A percentile compares a stretch with the other conserved stretches of the same genome.
Conservation (phyloP, 1,140 invertebrate genomes). For the Neuroterus valhalla region DNA sequence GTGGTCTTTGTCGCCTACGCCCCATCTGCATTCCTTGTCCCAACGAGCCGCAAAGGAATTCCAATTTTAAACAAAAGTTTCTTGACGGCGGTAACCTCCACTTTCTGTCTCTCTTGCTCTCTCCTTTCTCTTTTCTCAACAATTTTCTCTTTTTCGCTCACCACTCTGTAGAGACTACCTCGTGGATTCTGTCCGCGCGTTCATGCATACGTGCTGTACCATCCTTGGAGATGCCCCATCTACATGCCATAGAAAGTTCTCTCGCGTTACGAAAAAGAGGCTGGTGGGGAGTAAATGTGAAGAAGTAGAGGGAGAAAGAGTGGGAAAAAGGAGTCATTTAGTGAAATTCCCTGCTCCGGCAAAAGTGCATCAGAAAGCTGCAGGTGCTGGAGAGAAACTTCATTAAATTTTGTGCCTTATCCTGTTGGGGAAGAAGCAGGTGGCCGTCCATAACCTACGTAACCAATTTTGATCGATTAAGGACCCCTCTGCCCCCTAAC, state of each 20-base stretch:
- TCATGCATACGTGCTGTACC: slow-evolving; percentile 51
- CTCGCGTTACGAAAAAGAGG: no score
- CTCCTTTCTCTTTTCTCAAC: not conserved
- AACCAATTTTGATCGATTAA: no score
- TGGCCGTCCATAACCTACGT: no score
- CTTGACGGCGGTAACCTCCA: slow-evolving; percentile 62
- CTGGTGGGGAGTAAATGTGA: no score
- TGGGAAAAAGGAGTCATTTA: no score
- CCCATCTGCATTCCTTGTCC: slow-evolving; percentile 68
- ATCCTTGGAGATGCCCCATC: not conserved
- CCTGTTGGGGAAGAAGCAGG: no score
- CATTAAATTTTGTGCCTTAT: no score
- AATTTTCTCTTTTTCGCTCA: not conserved
- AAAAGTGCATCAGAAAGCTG: no score
- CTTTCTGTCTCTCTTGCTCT: slow-evolving; percentile 39
- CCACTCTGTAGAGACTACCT: slow-evolving; percentile 33
- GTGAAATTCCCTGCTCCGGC: no score
- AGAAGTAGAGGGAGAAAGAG: no score
- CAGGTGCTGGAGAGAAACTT: no score
- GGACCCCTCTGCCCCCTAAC: no score
- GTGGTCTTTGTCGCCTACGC: slow-evolving; percentile 60
- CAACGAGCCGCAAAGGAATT: slow-evolving; percentile 70
- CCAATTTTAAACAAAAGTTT: slow-evolving; percentile 71
- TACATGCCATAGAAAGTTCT: not conserved
- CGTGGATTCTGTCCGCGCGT: slow-evolving; percentile 55